A percentile compares a stretch with the other conserved stretches of the same genome.
Evolutionary conservation across 2,797 vertebrate genomes (phyloP).

Genomic region (Eulemur rubriventer): DNA sequence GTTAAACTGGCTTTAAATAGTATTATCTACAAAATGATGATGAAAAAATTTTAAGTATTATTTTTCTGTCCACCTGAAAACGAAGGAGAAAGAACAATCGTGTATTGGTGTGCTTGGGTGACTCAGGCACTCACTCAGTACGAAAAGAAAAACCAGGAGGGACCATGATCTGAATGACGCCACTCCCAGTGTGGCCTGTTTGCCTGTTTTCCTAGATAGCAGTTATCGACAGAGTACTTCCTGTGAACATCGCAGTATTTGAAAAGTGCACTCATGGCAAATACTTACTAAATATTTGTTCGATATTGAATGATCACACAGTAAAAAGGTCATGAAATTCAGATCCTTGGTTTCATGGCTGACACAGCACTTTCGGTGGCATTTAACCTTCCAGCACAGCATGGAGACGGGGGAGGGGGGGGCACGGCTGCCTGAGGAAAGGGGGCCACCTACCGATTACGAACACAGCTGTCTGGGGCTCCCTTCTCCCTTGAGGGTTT

Average conservation of each 20-base stretch:
- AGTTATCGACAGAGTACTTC: background rate
- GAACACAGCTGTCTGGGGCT: background rate
- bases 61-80: constrained; percentile 28
- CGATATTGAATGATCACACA: background rate
- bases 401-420: background rate
- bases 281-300: background rate
- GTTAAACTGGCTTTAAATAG: background rate
- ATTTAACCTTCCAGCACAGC: background rate
- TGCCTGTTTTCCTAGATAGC: background rate
- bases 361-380: background rate
- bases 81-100: background rate
- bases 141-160: background rate
- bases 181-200: background rate
- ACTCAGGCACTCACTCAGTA: constrained; percentile 40
- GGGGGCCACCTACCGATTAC: constrained; percentile 37
- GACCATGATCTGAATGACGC: background rate
- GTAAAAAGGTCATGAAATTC: background rate
- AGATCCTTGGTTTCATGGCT: background rate
- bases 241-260: background rate
- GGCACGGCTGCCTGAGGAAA: background rate
- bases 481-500: background rate
- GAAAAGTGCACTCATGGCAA: background rate
- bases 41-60: constrained; percentile 20
- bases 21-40: constrained; percentile 26
- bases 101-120: background rate